Evolutionary conservation across 2,888 invertebrate genomes (phyloP).

Genomic region (Monochamus alternatus): DNA sequence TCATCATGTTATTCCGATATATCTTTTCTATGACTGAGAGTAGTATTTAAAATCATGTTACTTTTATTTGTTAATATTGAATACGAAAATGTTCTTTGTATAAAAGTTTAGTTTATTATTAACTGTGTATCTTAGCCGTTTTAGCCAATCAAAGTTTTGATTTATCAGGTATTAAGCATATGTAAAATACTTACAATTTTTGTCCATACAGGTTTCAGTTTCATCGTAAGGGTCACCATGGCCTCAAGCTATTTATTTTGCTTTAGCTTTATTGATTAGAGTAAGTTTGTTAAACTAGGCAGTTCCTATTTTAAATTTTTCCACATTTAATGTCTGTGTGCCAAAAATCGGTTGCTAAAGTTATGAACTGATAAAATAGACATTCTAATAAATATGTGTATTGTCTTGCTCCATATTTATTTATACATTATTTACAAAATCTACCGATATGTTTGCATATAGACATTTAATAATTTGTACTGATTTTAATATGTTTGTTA

Average conservation of each 20-base stretch:
- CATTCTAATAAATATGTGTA: conserved; percentile 15
- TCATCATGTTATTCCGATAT: too few species aligned
- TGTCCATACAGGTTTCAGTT: neutral
- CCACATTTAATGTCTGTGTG: conserved; percentile 35
- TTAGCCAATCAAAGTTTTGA: too few species aligned
- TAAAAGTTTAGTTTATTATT: too few species aligned
- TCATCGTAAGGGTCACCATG: conserved; percentile 31
- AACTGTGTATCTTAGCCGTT: too few species aligned
- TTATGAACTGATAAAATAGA: conserved; percentile 8
- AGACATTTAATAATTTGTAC: conserved; percentile 38
- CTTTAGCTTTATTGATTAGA: conserved; percentile 33
- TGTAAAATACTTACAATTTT: too few species aligned
- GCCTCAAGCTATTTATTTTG: conserved; percentile 18
- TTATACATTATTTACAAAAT: conserved; percentile 1
- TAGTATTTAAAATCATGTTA: too few species aligned
- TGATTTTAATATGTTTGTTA: conserved; percentile 36
- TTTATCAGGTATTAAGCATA: too few species aligned
- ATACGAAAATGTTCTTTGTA: too few species aligned
- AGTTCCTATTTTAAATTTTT: conserved; percentile 29
- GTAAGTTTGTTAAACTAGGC: conserved; percentile 23
- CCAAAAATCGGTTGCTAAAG: conserved; percentile 37
- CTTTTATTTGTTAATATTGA: too few species aligned
- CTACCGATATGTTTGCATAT: conserved; percentile 30
- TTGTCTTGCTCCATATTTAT: conserved; percentile 2
- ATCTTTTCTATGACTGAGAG: too few species aligned